Conservation (phyloP, 2,113 vertebrate species). For the Cnemophilus loriae region DNA sequence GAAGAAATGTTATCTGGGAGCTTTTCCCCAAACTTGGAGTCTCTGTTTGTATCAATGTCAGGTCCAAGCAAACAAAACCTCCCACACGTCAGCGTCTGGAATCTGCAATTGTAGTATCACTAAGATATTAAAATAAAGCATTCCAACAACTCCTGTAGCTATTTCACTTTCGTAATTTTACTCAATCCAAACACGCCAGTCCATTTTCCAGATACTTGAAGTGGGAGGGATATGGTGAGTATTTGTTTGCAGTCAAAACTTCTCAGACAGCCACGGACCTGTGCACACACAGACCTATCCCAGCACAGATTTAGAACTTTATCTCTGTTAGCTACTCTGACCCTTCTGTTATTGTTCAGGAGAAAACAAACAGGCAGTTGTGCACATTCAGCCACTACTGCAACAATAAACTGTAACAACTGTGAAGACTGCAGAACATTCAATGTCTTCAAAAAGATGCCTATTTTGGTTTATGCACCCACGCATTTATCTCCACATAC, state of each 20-base stretch:
- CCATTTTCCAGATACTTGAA: not conserved
- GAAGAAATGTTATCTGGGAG: not conserved
- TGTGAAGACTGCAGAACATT: not conserved
- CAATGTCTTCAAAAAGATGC: not conserved
- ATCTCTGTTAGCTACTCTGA: not conserved
- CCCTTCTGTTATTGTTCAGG: not conserved
- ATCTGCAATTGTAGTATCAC: not conserved
- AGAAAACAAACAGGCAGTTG: not conserved
- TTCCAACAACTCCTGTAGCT: slow-evolving; percentile 2
- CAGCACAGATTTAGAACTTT: not conserved
- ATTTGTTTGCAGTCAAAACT: not conserved
- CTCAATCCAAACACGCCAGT: slow-evolving; percentile 9
- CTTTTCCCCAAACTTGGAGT: not conserved
- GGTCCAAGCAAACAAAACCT: slow-evolving; percentile 33
- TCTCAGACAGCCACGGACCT: not conserved
- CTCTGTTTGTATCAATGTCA: not conserved
- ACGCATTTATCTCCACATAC: not conserved
- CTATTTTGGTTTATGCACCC: not conserved
- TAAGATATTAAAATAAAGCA: slow-evolving; percentile 13
- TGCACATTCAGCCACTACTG: not conserved
- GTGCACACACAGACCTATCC: not conserved
- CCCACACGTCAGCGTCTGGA: not conserved
- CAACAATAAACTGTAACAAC: not conserved
- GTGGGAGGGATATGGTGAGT: not conserved
- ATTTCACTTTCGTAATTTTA: not conserved